phyloP scores from a whole-genome alignment of 2,113 vertebrate species.

The Sinocyclocheilus rhinocerous region DNA sequence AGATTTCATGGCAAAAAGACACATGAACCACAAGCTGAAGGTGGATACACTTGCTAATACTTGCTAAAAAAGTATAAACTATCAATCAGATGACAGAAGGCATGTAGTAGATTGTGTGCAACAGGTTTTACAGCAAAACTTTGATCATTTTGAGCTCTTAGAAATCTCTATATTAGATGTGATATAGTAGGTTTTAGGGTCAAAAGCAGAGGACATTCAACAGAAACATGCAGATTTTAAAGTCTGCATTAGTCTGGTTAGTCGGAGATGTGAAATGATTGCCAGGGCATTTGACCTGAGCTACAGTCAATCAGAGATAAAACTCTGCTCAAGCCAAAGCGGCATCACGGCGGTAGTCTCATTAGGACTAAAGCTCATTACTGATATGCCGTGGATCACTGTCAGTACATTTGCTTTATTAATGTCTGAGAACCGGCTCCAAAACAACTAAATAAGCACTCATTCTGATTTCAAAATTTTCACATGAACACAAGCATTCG shows the following conservation, averaged over 20 bases:
- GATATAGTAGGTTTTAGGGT: too few species aligned
- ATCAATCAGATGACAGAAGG: too few species aligned
- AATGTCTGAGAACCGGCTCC: not conserved
- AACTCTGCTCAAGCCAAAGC: not conserved
- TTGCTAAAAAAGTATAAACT: not conserved
- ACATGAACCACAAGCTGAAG: not conserved
- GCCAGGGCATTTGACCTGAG: not conserved
- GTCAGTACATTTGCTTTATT: conserved; percentile 12
- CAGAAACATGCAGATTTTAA: not conserved
- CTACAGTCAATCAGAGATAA: not conserved
- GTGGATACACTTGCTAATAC: not conserved
- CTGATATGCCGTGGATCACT: not conserved
- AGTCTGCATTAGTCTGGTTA: not conserved
- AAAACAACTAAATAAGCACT: not conserved
- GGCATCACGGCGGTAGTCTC: not conserved
- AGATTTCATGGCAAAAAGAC: not conserved
- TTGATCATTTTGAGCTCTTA: too few species aligned
- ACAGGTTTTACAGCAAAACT: too few species aligned
- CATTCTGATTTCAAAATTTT: not conserved
- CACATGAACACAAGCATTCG: not conserved
- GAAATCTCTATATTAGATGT: too few species aligned
- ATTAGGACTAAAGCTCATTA: conserved; percentile 21
- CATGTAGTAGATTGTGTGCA: too few species aligned
- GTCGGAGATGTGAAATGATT: not conserved
- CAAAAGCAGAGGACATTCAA: not conserved